Evolutionary conservation across 1,140 invertebrate genomes (phyloP).

Genomic region (Tenebrio molitor): DNA sequence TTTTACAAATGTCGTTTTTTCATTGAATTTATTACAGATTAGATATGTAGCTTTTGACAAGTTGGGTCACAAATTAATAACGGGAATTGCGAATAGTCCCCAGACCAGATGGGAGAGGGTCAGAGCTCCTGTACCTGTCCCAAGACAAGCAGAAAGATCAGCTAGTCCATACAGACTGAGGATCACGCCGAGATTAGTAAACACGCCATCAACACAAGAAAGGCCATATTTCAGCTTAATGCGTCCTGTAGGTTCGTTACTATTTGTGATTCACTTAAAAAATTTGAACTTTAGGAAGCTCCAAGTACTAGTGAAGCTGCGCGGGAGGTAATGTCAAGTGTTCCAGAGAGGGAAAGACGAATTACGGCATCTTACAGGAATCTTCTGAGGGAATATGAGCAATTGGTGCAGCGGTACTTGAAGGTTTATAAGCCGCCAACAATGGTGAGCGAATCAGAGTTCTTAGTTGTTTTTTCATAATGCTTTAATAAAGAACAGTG

Average conservation of each 20-base stretch:
- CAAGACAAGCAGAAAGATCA: conserved; percentile 57
- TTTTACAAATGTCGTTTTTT: conserved; percentile 33
- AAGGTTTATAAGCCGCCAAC: conserved; percentile 67
- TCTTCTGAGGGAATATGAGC: conserved; percentile 69
- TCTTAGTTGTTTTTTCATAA: too few species aligned
- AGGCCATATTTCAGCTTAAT: background rate
- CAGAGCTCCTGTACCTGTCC: conserved; percentile 65
- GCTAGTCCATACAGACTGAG: conserved; percentile 59
- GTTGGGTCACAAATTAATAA: conserved; percentile 85
- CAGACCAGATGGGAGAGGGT: conserved; percentile 70
- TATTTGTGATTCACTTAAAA: background rate
- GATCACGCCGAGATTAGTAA: conserved; percentile 59
- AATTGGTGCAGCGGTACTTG: conserved; percentile 68
- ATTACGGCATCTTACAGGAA: conserved; percentile 67
- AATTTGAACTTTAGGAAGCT: background rate
- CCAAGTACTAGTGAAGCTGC: conserved; percentile 5
- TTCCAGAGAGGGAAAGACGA: conserved; percentile 64
- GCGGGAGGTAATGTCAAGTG: conserved; percentile 53
- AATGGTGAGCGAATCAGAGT: too few species aligned
- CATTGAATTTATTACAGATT: conserved; percentile 61
- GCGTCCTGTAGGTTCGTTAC: background rate
- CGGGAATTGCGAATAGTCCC: conserved; percentile 82
- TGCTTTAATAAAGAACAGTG: too few species aligned
- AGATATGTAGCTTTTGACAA: conserved; percentile 89
- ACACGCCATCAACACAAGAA: background rate